Evolutionary conservation across 2,797 vertebrate species (phyloP), one percentile per base, ranked within the genome.

Genomic region (Pantherophis alleghaniensis): DNA sequence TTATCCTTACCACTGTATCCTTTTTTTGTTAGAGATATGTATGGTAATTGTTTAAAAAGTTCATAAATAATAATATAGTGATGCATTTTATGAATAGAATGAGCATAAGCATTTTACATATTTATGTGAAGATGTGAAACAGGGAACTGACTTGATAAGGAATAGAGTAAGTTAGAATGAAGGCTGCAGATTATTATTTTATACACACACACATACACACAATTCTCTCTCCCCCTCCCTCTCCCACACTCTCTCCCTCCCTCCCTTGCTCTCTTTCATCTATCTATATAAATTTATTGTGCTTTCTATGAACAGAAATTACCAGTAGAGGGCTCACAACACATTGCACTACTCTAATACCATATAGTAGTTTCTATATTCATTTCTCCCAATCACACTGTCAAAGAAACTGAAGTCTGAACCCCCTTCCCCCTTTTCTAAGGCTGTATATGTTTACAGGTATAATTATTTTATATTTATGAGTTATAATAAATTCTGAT

Each of bases 241-340:
- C 11, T 4, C 14, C n/a, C n/a, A n/a, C n/a, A n/a, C n/a, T 1
- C 14, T 0, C 53, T 55, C 53, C 2, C 53, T 55, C 53, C 14
- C 14, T 5, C 14, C 0, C 14, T 5, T 4, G 0, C 16, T 5
- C 16, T 18, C 14, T 5, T 6, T 7, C 1, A 59, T 59, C 20
- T 59, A 59, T 59, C 57, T 12, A 47, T 2, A 87, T 28, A n/a
- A 90, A 53, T n/a, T 5, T 83, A 11, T 37, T 86, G 3, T 83
- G 32, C 10, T 66, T 63, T 51, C 57, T 86, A 26, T 89, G 47
- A 91, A 51, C 16, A 47, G 2, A 86, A 83, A 18, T 22, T 57
- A 37, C 91, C 93, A 94, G 89, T 32, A 94, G 91, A 63, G 93
- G 93, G 89, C 93, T 51, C 89, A 91, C 57, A 51, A 10, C 32